A percentile compares a stretch with the other conserved stretches of the same genome.
Conservation (phyloP, 2,113 vertebrate genomes). For the Callospermophilus lateralis region DNA sequence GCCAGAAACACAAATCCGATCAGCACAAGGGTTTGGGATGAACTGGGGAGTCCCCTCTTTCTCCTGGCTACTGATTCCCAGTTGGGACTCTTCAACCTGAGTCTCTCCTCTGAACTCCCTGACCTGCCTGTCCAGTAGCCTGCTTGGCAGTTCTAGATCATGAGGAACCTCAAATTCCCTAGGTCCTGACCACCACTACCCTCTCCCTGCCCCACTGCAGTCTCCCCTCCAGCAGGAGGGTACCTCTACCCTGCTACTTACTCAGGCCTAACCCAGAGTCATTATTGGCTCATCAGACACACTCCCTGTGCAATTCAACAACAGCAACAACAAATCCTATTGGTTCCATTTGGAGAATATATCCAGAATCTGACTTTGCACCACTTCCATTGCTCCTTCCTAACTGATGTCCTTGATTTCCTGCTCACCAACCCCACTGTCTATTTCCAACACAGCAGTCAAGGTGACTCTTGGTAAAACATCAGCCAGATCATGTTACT, state of each 20-base stretch:
- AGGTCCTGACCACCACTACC: neutral
- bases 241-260: neutral
- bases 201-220: neutral
- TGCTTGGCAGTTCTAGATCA: neutral
- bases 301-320: neutral
- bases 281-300: neutral
- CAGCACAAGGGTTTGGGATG: neutral
- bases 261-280: neutral
- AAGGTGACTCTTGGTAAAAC: neutral
- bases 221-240: too few relatives aligned
- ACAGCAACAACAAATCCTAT: neutral
- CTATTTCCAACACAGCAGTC: neutral
- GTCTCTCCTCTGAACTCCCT: neutral
- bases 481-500: neutral
- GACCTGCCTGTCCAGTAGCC: too few relatives aligned
- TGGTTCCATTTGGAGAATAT: neutral
- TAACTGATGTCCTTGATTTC: neutral
- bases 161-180: neutral
- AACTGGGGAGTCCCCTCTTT: neutral
- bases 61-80: neutral
- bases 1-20: slow-evolving; percentile 12
- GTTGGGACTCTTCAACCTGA: neutral
- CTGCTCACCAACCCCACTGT: neutral
- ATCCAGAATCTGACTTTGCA: neutral
- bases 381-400: neutral